phyloP scores from a whole-genome alignment of 2,888 invertebrate species.

The Pterostichus niger region DNA sequence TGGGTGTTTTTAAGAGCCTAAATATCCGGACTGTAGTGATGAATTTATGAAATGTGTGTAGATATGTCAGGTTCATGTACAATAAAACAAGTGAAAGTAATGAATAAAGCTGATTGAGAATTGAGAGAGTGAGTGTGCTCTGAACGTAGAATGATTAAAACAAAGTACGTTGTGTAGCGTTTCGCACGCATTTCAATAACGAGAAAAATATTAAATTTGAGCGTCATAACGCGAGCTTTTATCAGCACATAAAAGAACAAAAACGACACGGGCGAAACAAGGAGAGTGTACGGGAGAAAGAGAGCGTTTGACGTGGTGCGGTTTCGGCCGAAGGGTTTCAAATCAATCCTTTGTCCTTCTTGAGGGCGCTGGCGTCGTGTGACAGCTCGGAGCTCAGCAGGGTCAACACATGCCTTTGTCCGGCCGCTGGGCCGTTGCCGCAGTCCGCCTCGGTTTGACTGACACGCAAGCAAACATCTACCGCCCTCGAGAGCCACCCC shows the following conservation, averaged over 20 bases:
- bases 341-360: conserved; percentile 61
- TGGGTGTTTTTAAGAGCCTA: no score
- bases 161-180: not conserved
- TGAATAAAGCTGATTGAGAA: no score
- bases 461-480: conserved; percentile 65
- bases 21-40: no score
- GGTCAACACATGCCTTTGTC: conserved; percentile 47
- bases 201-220: conserved; percentile 55
- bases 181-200: conserved; percentile 45
- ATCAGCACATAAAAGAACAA: conserved; percentile 53
- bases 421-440: not conserved
- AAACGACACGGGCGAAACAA: conserved; percentile 31
- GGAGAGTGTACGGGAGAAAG: not conserved
- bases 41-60: no score
- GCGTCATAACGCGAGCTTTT: conserved; percentile 48
- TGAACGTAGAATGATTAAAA: not conserved
- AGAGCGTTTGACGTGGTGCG: conserved; percentile 26
- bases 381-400: conserved; percentile 3
- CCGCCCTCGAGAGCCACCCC: conserved; percentile 23
- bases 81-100: no score
- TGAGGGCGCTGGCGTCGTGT: conserved; percentile 23
- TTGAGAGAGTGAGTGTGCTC: not conserved
- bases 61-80: no score
- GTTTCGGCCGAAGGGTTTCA: conserved; percentile 36
- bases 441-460: conserved; percentile 30